Base-by-base conservation (phyloP, 2,888 invertebrate genomes). In the Patella pellucida region DNA sequence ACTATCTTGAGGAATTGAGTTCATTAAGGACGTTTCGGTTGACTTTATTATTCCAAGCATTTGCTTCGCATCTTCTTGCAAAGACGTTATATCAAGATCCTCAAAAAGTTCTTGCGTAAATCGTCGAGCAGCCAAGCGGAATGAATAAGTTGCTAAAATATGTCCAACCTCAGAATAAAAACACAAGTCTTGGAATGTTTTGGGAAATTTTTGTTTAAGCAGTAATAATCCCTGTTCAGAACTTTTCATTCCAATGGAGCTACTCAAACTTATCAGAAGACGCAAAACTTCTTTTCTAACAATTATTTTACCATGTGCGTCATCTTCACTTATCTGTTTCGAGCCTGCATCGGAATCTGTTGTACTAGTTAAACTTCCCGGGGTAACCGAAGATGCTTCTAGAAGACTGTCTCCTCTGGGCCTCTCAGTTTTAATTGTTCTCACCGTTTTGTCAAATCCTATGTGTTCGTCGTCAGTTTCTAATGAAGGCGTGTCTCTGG, bases 71-170 rank as follows among this genome's bases (percentile, higher is more conserved):
- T 79, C 82, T 51, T 79, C 79, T 54, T 82, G 56, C 41, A 85
- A 56, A 82, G 83, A 78, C 56, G 82, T 79, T 7, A 83, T 82
- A 69, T 85, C 84, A 68, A 96, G 93, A 88, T 98, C 98, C 72
- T 96, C 93, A 91, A 98, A 98, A 56, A 98, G 92, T 91, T 98
- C 98, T 90, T 98, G 98, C 52, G 98, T 92, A 91, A 97, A 96
- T 75, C 97, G 93, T 15, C 98, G 93, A 3, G 96, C 95, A 79
- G 94, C 93, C 87, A 97, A 92, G 87, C 96, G 94, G 91, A 96
- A 97, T 68, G 95, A 94, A 89, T 95, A 95, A 74, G 94, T 93
- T 0, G 95, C 94, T 75, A 98, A 92, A 76, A 96, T 92, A 79
- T 94, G 94, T 89, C 96, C 95, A 16, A 97, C 95, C 91, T 98